Evolutionary conservation across 2,113 vertebrate genomes (phyloP).

Genomic region (Tor tambroides): DNA sequence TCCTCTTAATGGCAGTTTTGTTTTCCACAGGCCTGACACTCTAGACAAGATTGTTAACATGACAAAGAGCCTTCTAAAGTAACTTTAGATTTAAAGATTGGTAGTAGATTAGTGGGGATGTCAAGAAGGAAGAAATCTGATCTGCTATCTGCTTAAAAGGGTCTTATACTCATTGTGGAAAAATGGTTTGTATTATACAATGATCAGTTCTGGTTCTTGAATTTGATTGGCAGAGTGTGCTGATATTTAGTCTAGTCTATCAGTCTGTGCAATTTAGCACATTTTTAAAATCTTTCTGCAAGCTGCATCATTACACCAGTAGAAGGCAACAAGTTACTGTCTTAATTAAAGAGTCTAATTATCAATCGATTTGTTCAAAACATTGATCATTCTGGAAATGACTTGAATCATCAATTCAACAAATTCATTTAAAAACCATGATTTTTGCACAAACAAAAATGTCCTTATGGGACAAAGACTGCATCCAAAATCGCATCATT

Average conservation of each 20-base stretch:
- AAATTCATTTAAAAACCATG: too few species aligned
- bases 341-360: not conserved
- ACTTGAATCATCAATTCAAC: too few species aligned
- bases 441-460: not conserved
- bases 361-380: not conserved
- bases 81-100: slow-evolving; percentile 20
- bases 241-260: not conserved
- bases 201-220: not conserved
- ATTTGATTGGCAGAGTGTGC: not conserved
- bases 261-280: not conserved
- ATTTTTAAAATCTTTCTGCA: not conserved
- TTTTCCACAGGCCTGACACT: slow-evolving; percentile 8
- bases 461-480: too few species aligned
- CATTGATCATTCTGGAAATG: too few species aligned
- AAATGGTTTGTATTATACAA: not conserved
- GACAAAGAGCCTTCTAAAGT: slow-evolving; percentile 21
- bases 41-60: slow-evolving; percentile 15
- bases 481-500: too few species aligned
- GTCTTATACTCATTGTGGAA: not conserved
- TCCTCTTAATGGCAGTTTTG: not conserved
- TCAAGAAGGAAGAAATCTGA: slow-evolving; percentile 11
- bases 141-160: slow-evolving; percentile 9
- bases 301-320: not conserved
- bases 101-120: not conserved
- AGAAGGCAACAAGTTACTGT: not conserved